phyloP scores from a whole-genome alignment of 1,140 invertebrate species.

The Bombus sibiricus region DNA sequence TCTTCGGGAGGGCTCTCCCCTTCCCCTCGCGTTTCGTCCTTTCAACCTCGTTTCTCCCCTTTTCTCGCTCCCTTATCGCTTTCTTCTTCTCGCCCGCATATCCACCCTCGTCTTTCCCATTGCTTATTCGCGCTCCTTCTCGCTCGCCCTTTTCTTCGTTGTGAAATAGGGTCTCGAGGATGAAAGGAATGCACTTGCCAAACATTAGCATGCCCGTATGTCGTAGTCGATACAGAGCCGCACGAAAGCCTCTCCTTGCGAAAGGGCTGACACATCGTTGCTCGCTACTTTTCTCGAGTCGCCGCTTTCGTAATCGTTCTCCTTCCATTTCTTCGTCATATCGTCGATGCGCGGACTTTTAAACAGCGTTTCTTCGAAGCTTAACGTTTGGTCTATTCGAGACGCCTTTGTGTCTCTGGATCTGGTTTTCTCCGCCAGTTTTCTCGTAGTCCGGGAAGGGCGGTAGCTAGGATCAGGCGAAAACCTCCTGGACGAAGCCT shows the following conservation, averaged over 20 bases:
- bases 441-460: neutral
- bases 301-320: neutral
- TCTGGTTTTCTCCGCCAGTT: neutral
- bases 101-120: no score
- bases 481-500: conserved; percentile 26
- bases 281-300: neutral
- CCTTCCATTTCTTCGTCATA: neutral
- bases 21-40: conserved; percentile 15
- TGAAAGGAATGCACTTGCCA: conserved; percentile 56
- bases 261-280: neutral
- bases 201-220: conserved; percentile 48
- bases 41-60: conserved; percentile 23
- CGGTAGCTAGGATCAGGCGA: neutral
- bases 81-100: neutral
- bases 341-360: neutral
- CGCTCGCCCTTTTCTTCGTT: conserved; percentile 37
- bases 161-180: conserved; percentile 51
- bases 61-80: neutral
- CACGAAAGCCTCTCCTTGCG: neutral
- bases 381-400: conserved; percentile 2
- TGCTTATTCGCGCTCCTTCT: neutral
- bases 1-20: conserved; percentile 44
- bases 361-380: neutral
- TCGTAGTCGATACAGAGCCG: conserved; percentile 21
- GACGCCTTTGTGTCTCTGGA: conserved; percentile 3